Base-by-base conservation (phyloP, 2,113 vertebrate genomes). In the Axis porcinus region DNA sequence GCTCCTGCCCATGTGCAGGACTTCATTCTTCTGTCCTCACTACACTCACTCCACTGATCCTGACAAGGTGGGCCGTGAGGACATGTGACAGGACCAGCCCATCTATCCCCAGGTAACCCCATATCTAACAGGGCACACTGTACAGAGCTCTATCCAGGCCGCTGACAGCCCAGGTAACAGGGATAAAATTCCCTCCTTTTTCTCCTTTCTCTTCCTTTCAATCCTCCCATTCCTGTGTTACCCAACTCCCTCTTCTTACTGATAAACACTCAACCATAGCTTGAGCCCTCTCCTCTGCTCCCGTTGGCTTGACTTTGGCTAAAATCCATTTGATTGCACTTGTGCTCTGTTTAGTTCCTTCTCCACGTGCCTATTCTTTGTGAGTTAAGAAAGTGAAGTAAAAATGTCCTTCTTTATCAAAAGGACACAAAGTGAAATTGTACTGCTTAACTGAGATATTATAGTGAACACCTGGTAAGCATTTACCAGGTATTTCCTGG, bases 271-370 rank as follows among this genome's bases (percentile, higher is more conserved):
- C 86, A 25, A 11, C 76, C 33, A 23, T 13, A 17, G n/a, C 88
- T 76, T 21, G 21, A 86, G 90, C 43, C 52, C 79, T 79, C 74
- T 91, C 70, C 13, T 40, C 25, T 45, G 21, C 40, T 88, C 64
- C 36, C 21, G 43, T 50, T 45, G 45, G 40, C 12, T 7, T 90
- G 76, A 94, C 81, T 47, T 78, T 40, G 23, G 85, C n/a, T 58
- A 30, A 84, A 90, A 76, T 30, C 90, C 90, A 57, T 19, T 54
- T n/a, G 52, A 67, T 21, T 52, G 40, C 10, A 83, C 83, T 81
- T 96, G 45, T 25, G 19, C 91, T 86, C 91, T 89, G 23, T 85
- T 91, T 93, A 52, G 57, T 96, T 96, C 87, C 93, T 83, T 95
- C 78, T 87, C 78, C n/a, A 47, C 0, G 0, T 54, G 62, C 76